Base-by-base conservation (phyloP, 2,888 invertebrate species). In the Druceiella hillmani region DNA sequence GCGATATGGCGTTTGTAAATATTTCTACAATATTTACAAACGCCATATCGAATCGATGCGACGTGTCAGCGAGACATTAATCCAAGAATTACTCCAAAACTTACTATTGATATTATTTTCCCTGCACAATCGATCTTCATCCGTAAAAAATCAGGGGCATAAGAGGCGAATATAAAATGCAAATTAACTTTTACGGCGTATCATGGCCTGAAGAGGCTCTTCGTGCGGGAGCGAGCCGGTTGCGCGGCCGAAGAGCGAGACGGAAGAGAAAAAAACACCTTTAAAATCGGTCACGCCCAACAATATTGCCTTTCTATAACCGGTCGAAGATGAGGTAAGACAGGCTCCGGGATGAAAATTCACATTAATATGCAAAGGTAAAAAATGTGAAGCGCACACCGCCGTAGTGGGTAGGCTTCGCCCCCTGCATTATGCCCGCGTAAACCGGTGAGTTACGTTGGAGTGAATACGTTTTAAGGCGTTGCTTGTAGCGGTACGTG, bases 401-500 rank as follows among this genome's bases (percentile, higher is more conserved):
- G 25, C 25, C 25, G 25, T 12, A 12, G 25, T 25, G 12, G 12
- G 25, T 12, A 4, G 9, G 10, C 25, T 3, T 12, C 25, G 10
- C 25, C 4, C 25, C 25, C 25, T 12, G 4, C 3, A 4, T 12
- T 12, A 9, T 12, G 10, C 4, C 25, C 25, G 12, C 10, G 10
- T 12, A 11, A 4, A 12, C 25, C 25, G 3, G 4, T 4, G 25
- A n/a, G n/a, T n/a, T 27, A 35, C 25, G 26, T 17, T 28, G 27
- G 17, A 22, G 32, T 33, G 26, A 32, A 15, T 38, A 32, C 13
- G 25, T 33, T 26, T 27, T 38, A 33, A 33, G 26, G 7, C 22
- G 11, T 7, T 51, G 57, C 52, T 56, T 53, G 22, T 35, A 17
- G 30, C 12, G 53, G 54, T 45, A 47, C 57, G 58, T 53, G 56